Conservation (phyloP, 2,888 invertebrate genomes). For the Eristalis pertinax region DNA sequence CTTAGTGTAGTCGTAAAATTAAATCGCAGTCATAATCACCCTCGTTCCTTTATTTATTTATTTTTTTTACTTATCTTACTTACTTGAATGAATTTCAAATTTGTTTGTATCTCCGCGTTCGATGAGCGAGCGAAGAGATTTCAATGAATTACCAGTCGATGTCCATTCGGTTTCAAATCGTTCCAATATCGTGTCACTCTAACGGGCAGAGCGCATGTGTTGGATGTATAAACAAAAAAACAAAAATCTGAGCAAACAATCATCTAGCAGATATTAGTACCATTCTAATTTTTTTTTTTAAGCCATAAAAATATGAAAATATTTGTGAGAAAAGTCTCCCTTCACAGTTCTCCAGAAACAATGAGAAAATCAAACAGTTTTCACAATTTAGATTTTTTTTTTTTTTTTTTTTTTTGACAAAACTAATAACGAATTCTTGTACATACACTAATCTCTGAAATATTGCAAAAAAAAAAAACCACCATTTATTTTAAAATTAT, state of each 20-base stretch:
- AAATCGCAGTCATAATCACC: constrained; percentile 57
- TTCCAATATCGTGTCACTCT: constrained; percentile 80
- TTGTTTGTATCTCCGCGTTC: not conserved
- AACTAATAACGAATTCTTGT: constrained; percentile 69
- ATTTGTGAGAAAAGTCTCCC: constrained; percentile 87
- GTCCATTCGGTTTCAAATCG: constrained; percentile 38
- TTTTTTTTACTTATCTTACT: constrained; percentile 1
- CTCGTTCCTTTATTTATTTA: constrained; percentile 44
- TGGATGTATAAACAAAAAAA: constrained; percentile 78
- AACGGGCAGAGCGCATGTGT: constrained; percentile 82
- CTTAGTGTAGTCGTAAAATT: constrained; percentile 42
- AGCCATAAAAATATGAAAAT: constrained; percentile 55
- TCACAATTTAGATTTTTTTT: too few relatives aligned
- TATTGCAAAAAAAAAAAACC: constrained; percentile 52
- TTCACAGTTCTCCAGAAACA: constrained; percentile 91
- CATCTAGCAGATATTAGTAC: constrained; percentile 38
- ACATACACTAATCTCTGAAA: constrained; percentile 70
- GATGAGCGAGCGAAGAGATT: too few relatives aligned
- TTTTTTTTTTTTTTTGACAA: constrained; percentile 10
- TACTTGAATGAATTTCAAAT: not conserved
- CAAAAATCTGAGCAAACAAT: constrained; percentile 54
- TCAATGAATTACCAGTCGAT: not conserved
- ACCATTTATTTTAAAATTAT: constrained; percentile 73
- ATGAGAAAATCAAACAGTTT: constrained; percentile 73
- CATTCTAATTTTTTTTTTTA: constrained; percentile 13